Conservation (phyloP, 1,140 invertebrate genomes). For the Neoseiulus cucumeris region DNA sequence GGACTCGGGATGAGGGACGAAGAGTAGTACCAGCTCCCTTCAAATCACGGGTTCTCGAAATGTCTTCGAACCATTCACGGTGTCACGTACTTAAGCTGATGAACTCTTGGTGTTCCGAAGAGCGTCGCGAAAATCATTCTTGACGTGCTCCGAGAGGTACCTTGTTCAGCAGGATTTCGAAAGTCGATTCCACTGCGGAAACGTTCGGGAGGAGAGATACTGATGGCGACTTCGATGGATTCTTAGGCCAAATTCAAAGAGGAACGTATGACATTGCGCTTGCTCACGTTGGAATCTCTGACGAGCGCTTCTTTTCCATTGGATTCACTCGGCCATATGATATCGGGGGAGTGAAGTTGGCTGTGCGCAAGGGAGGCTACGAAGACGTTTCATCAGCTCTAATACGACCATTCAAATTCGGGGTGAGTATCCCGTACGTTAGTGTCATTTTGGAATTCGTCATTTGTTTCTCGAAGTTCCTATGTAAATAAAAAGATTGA, state of each 20-base stretch:
- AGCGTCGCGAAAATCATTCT: too few relatives aligned
- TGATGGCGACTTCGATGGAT: not conserved
- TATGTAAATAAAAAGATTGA: too few relatives aligned
- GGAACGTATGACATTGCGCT: not conserved
- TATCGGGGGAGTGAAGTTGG: not conserved
- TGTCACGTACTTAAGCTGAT: too few relatives aligned
- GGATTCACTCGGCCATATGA: not conserved
- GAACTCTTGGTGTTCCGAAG: too few relatives aligned
- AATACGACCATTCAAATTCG: not conserved
- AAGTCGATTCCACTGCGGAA: not conserved
- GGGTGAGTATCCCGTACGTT: too few relatives aligned
- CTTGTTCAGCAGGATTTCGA: not conserved
- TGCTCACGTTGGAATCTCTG: not conserved
- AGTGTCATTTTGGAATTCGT: too few relatives aligned
- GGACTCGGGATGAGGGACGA: too few relatives aligned
- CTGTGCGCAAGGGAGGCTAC: not conserved
- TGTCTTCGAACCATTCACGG: too few relatives aligned
- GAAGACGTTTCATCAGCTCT: not conserved
- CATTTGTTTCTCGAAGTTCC: too few relatives aligned
- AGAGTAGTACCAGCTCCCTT: too few relatives aligned
- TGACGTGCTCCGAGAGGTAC: too few relatives aligned
- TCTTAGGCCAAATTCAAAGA: not conserved
- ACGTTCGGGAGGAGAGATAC: not conserved
- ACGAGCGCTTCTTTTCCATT: not conserved
- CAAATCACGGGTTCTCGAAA: not conserved